A percentile compares a stretch with the other conserved stretches of the same genome.
These are phyloP conservation scores for Spea hammondii DNA, from an alignment of 2,797 vertebrate species.

Conservation along the genomic window DNA sequence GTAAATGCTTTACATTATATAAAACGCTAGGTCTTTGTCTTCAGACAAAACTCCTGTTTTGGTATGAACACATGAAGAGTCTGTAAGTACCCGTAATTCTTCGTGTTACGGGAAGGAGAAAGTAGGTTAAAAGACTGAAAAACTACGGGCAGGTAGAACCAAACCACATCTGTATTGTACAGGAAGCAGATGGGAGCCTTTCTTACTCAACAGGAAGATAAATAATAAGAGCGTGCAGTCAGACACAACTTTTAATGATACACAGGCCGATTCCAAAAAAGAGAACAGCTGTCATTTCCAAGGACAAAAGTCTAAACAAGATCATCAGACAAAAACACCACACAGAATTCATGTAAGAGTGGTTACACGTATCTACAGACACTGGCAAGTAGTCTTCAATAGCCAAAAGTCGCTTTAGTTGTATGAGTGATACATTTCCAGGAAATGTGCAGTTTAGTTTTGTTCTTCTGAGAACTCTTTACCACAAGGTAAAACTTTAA, in stretches of 20 bases:
- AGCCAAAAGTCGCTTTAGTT: too few species aligned
- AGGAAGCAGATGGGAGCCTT: conserved; percentile 64
- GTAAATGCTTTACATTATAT: too few species aligned
- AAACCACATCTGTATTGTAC: conserved; percentile 67
- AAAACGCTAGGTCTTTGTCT: too few species aligned
- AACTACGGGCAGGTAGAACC: conserved; percentile 62
- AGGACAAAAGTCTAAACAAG: too few species aligned
- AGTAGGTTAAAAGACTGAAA: conserved; percentile 73
- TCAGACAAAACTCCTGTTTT: not conserved
- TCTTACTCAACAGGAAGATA: conserved; percentile 65
- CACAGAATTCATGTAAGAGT: too few species aligned
- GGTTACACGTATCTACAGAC: too few species aligned
- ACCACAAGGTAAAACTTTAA: conserved; percentile 14
- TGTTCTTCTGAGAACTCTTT: conserved; percentile 33
- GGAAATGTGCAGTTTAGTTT: conserved; percentile 19
- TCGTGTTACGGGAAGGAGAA: conserved; percentile 70
- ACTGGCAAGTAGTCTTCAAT: too few species aligned
- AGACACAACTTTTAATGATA: too few species aligned
- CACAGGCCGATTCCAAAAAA: too few species aligned
- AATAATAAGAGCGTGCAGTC: conserved; percentile 21
- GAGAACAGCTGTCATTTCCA: too few species aligned
- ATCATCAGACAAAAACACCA: too few species aligned
- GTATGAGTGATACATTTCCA: conserved; percentile 1
- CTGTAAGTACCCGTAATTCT: conserved; percentile 64
- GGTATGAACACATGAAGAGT: conserved; percentile 52